Evolutionary conservation across 2,888 invertebrate species (phyloP).

Genomic region (Drosophila mimica): DNA sequence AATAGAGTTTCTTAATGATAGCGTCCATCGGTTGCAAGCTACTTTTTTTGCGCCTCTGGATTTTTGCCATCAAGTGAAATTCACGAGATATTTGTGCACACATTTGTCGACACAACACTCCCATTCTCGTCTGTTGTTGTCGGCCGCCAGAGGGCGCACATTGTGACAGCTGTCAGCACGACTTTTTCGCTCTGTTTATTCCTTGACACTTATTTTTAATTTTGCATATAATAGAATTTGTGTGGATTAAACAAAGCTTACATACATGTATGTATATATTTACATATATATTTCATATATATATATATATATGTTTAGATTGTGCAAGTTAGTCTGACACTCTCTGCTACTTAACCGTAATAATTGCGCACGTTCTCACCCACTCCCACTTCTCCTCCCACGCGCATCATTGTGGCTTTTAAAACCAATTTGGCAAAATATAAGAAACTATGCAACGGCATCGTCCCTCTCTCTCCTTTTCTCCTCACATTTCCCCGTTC

Average conservation of each 20-base stretch:
- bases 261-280: slow-evolving; percentile 4
- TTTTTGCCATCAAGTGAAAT: slow-evolving; percentile 26
- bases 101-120: slow-evolving; percentile 15
- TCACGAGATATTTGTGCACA: slow-evolving; percentile 23
- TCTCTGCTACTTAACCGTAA: slow-evolving; percentile 62
- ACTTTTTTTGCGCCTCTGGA: slow-evolving; percentile 30
- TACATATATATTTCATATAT: neutral
- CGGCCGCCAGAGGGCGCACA: slow-evolving; percentile 30
- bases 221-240: slow-evolving; percentile 60
- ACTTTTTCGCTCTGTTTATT: slow-evolving; percentile 47
- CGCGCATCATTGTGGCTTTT: slow-evolving; percentile 69
- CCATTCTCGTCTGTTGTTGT: slow-evolving; percentile 2
- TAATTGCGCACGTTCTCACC: slow-evolving; percentile 75
- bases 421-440: slow-evolving; percentile 74
- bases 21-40: slow-evolving; percentile 45
- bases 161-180: slow-evolving; percentile 32
- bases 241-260: slow-evolving; percentile 45
- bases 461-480: slow-evolving; percentile 1
- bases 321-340: slow-evolving; percentile 21
- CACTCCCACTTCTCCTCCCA: neutral
- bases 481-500: slow-evolving; percentile 4
- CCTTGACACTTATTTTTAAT: slow-evolving; percentile 70
- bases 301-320: neutral
- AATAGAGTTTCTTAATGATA: slow-evolving; percentile 57
- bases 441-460: slow-evolving; percentile 45